Percentiles rank a stretch among this genome's conserved stretches.
Evolutionary conservation across 53 echinoderm and acorn worm genomes (phyloP).

Genomic region (Astropecten irregularis): DNA sequence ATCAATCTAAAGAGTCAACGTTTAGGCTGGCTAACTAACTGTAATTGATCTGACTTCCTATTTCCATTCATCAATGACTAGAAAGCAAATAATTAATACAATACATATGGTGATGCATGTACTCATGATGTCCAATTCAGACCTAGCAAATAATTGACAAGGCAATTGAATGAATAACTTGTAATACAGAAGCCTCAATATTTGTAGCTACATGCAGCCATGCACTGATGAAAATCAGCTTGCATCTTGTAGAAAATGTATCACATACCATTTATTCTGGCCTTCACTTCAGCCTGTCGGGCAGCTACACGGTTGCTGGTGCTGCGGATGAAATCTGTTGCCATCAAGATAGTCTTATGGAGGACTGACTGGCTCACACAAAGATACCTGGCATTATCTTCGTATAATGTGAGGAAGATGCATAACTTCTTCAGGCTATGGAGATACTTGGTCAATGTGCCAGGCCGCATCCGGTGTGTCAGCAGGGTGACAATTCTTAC

Average conservation of each 20-base stretch:
- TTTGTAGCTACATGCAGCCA: too few species aligned
- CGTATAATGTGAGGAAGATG: slow-evolving; percentile 1
- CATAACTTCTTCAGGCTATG: background rate
- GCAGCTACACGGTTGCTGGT: background rate
- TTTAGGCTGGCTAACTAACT: too few species aligned
- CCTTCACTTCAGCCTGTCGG: background rate
- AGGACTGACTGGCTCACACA: background rate
- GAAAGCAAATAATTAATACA: too few species aligned
- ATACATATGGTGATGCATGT: too few species aligned
- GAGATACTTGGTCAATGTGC: background rate
- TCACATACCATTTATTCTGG: background rate
- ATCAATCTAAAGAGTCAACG: too few species aligned
- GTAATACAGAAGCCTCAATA: too few species aligned
- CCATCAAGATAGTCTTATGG: background rate
- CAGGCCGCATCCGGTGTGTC: background rate
- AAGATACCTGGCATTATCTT: background rate
- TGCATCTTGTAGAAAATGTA: background rate
- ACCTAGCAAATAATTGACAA: too few species aligned
- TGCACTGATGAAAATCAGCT: too few species aligned
- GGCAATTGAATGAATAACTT: too few species aligned
- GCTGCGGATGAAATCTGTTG: background rate
- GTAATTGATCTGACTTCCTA: too few species aligned
- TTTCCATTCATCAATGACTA: too few species aligned
- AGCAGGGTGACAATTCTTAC: slow-evolving; percentile 7
- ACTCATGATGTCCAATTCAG: too few species aligned